phyloP scores from a whole-genome alignment of 2,888 invertebrate genomes.

The Heliconius ethilla region DNA sequence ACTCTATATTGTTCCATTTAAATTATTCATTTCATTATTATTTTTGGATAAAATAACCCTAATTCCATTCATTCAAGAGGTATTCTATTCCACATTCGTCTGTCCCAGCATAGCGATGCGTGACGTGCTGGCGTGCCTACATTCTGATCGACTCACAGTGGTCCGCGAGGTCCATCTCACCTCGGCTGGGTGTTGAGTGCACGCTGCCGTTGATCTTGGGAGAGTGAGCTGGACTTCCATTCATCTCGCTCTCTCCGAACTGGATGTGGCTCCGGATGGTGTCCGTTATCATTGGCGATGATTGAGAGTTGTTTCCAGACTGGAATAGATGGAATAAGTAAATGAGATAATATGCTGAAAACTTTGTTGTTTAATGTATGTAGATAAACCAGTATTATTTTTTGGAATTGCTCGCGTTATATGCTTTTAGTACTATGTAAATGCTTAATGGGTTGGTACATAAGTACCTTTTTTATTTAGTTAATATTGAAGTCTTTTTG shows the following conservation, averaged over 20 bases:
- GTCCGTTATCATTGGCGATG: conserved; percentile 81
- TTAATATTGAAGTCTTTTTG: neutral
- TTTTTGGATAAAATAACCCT: neutral
- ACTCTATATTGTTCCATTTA: too few species aligned
- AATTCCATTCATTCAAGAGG: neutral
- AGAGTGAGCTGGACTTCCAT: conserved; percentile 66
- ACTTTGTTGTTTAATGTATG: neutral
- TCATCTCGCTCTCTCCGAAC: conserved; percentile 75
- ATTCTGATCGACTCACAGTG: conserved; percentile 75
- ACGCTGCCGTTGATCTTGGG: conserved; percentile 73
- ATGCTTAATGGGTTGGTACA: too few species aligned
- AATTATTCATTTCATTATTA: neutral
- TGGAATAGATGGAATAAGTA: conserved; percentile 54
- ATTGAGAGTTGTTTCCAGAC: conserved; percentile 67
- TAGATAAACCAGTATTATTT: too few species aligned
- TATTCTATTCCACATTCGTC: conserved; percentile 44
- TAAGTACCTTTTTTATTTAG: neutral
- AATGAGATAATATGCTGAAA: neutral
- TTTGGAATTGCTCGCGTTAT: too few species aligned
- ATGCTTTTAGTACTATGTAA: too few species aligned
- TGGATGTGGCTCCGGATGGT: conserved; percentile 84
- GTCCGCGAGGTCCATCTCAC: conserved; percentile 74
- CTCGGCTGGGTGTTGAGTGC: conserved; percentile 75
- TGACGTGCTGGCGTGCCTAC: conserved; percentile 72
- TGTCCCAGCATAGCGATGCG: conserved; percentile 40